phyloP scores from a whole-genome alignment of 2,888 invertebrate genomes.

The Rotaria macrura region DNA sequence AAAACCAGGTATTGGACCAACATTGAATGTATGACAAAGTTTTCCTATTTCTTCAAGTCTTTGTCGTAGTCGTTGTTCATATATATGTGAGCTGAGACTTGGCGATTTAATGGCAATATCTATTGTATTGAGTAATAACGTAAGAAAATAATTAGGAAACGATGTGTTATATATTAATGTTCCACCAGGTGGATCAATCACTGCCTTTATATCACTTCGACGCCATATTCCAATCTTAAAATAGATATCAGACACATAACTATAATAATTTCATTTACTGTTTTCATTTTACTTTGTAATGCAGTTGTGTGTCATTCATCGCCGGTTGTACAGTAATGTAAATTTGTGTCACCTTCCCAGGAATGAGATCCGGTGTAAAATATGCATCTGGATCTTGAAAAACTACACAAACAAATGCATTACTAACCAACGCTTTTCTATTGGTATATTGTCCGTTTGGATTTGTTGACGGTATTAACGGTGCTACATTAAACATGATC shows the following conservation, averaged over 20 bases:
- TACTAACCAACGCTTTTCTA: background rate
- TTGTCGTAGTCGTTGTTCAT: background rate
- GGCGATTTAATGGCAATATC: background rate
- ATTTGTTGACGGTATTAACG: background rate
- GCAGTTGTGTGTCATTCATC: background rate
- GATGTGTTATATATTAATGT: background rate
- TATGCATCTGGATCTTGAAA: background rate
- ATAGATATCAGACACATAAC: background rate
- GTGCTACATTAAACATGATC: constrained; percentile 1
- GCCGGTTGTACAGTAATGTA: background rate
- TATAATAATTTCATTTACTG: background rate
- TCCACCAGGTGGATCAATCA: background rate
- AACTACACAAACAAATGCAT: constrained; percentile 17
- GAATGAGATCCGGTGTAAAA: background rate
- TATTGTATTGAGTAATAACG: background rate
- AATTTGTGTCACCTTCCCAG: background rate
- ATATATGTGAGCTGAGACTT: background rate
- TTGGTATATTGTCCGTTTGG: background rate
- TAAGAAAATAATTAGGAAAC: background rate
- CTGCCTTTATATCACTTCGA: background rate
- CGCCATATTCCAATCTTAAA: background rate
- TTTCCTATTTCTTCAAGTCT: background rate
- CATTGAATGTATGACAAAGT: background rate
- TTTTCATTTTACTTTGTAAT: background rate
- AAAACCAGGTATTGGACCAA: background rate